These are phyloP conservation scores for Ceryle rudis DNA, from an alignment of 2,797 vertebrate genomes.

Conservation along the genomic window DNA sequence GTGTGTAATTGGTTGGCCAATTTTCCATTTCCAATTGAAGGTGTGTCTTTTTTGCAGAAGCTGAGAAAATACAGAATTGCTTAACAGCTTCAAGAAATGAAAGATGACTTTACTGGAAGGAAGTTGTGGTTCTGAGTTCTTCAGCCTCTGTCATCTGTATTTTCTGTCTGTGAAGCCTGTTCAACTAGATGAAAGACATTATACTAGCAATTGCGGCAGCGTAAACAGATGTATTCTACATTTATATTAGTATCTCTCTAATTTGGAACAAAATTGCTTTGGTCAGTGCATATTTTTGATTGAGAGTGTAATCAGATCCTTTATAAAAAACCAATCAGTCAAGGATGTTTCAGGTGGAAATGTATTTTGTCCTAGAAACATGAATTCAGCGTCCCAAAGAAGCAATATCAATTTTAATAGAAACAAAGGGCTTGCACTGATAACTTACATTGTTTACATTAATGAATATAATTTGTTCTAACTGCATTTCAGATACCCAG, in stretches of 20 bases:
- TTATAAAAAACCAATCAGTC: background rate
- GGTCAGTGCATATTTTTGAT: background rate
- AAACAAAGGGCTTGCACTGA: background rate
- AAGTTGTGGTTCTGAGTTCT: constrained; percentile 18
- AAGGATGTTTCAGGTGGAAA: background rate
- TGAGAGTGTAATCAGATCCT: background rate
- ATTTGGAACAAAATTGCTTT: background rate
- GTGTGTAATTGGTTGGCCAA: background rate
- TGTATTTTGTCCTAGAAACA: background rate
- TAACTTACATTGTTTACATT: background rate
- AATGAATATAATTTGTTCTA: background rate
- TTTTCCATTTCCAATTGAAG: background rate
- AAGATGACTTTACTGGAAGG: constrained; percentile 43
- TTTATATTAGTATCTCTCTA: background rate
- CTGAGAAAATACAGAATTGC: constrained; percentile 54
- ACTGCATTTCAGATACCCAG: background rate
- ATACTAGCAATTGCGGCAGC: background rate
- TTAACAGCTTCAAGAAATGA: constrained; percentile 50
- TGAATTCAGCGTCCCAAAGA: background rate
- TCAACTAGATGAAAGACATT: background rate
- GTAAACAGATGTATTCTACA: background rate
- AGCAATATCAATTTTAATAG: background rate
- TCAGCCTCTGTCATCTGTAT: background rate
- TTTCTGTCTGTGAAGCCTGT: background rate
- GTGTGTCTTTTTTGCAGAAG: background rate